Conservation (phyloP, 2,113 vertebrate species). For the Paralichthys olivaceus region DNA sequence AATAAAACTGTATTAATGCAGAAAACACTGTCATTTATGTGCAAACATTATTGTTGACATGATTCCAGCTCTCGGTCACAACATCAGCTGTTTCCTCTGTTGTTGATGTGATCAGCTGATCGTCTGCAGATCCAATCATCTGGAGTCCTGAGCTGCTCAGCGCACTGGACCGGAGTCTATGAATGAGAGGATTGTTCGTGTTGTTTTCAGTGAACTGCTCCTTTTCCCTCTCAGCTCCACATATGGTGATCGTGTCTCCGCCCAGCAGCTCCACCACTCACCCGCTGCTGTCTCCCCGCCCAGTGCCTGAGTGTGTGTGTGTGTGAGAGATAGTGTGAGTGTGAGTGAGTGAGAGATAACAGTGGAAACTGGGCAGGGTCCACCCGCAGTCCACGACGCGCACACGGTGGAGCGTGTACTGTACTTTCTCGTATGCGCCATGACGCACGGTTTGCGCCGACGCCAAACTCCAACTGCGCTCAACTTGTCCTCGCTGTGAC, state of each 20-base stretch:
- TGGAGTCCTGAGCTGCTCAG: background rate
- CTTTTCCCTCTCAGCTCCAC: conserved; percentile 38
- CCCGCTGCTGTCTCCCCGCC: conserved; percentile 49
- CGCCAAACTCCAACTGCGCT: background rate
- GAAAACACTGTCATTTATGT: no score
- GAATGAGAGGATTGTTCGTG: background rate
- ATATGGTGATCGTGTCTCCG: conserved; percentile 60
- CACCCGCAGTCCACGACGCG: conserved; percentile 2
- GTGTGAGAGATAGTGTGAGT: conserved; percentile 25
- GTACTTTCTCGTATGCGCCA: conserved; percentile 11
- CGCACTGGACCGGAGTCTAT: no score
- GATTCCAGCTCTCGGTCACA: no score
- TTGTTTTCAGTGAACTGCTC: conserved; percentile 13
- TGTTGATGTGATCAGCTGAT: no score
- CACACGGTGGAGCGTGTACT: background rate
- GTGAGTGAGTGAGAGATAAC: conserved; percentile 68
- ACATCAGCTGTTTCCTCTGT: no score
- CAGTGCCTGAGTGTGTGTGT: conserved; percentile 60
- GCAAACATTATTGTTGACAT: no score
- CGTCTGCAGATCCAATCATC: background rate
- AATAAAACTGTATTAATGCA: no score
- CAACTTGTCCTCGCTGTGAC: background rate
- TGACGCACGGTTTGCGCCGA: background rate
- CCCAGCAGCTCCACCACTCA: conserved; percentile 50
- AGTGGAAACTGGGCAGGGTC: conserved; percentile 63